These are phyloP conservation scores for Embidobia sp. DNA, from an alignment of 2,888 invertebrate species.

Conservation along the genomic window DNA sequence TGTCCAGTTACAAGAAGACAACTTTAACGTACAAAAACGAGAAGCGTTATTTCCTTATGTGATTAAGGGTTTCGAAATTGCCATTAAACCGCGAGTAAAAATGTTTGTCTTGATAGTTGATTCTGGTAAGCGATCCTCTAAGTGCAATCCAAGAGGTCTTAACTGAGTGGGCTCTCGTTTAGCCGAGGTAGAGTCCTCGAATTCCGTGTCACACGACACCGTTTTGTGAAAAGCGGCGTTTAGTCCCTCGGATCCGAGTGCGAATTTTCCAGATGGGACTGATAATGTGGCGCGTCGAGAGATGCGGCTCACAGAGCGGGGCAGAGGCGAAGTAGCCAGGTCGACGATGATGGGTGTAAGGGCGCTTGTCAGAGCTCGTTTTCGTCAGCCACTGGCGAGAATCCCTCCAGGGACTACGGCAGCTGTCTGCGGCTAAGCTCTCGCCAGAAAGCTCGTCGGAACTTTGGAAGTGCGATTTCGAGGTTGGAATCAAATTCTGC, in stretches of 20 bases:
- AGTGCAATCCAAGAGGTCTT: conserved; percentile 42
- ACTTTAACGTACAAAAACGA: no score
- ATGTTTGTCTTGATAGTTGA: conserved; percentile 9
- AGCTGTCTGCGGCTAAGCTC: conserved; percentile 78
- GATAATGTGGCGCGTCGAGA: conserved; percentile 38
- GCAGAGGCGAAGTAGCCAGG: conserved; percentile 67
- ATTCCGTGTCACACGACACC: conserved; percentile 54
- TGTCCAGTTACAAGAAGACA: no score
- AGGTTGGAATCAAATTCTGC: conserved; percentile 65
- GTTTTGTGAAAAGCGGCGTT: conserved; percentile 42
- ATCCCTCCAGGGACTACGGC: conserved; percentile 75
- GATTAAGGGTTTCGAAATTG: no score
- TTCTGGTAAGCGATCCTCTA: conserved; percentile 41
- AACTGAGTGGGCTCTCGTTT: conserved; percentile 37
- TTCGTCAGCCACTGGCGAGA: conserved; percentile 75
- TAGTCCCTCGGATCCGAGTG: conserved; percentile 10
- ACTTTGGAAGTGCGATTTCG: conserved; percentile 69
- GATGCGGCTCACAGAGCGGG: conserved; percentile 42
- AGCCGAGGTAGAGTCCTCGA: conserved; percentile 26
- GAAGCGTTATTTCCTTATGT: no score
- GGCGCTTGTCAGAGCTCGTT: conserved; percentile 78
- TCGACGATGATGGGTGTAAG: conserved; percentile 80
- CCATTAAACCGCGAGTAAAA: no score
- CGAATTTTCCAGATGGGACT: conserved; percentile 42
- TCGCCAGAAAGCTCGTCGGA: conserved; percentile 73